phyloP scores from a whole-genome alignment of 35 echinoderm and acorn worm species.

The Heliocidaris erythrogramma region DNA sequence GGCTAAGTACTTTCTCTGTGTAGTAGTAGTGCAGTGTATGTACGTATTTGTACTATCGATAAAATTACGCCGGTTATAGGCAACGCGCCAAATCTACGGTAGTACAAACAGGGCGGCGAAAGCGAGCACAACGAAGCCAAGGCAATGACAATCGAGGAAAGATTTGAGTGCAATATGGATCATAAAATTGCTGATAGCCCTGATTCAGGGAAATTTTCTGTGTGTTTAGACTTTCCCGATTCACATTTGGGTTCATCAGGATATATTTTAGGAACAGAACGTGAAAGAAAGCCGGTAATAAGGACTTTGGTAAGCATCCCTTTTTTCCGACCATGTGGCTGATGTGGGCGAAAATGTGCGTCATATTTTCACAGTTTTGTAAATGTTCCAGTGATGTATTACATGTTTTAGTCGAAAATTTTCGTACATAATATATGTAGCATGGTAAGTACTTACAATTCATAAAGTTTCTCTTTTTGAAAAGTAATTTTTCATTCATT shows the following conservation, averaged over 20 bases:
- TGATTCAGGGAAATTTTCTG: conserved; percentile 77
- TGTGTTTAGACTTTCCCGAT: conserved; percentile 59
- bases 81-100: neutral
- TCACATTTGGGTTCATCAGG: conserved; percentile 49
- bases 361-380: neutral
- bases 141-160: conserved; percentile 12
- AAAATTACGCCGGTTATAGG: neutral
- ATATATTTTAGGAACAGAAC: conserved; percentile 46
- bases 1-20: neutral
- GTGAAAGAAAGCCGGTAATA: conserved; percentile 63
- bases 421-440: neutral
- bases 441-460: neutral
- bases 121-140: neutral
- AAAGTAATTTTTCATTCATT: neutral
- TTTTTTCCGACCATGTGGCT: conserved; percentile 12
- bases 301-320: conserved; percentile 49
- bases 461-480: neutral
- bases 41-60: neutral
- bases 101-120: neutral
- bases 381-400: neutral
- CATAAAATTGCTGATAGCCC: conserved; percentile 50
- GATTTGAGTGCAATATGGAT: conserved; percentile 49
- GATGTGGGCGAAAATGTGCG: neutral
- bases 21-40: neutral
- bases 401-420: neutral